These are phyloP conservation scores for Trinectes maculatus DNA, from an alignment of 2,113 vertebrate species.

Conservation along the genomic window DNA sequence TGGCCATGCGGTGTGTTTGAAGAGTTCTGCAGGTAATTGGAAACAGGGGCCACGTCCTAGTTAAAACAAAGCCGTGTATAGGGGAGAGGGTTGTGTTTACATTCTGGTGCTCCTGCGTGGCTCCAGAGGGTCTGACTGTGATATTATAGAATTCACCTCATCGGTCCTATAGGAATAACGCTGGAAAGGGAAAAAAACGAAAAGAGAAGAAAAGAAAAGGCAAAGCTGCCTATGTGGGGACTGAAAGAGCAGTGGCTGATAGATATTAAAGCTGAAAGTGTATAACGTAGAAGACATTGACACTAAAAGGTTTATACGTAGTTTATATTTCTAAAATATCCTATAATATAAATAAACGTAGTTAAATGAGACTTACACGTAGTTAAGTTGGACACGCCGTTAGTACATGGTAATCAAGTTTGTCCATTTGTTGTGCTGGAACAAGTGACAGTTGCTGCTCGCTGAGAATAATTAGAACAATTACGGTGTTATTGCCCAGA, in stretches of 20 bases:
- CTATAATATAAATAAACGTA: too few species aligned
- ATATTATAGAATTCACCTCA: slow-evolving; percentile 69
- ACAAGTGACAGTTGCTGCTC: slow-evolving; percentile 57
- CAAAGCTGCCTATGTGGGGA: slow-evolving; percentile 2
- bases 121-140: slow-evolving; percentile 74
- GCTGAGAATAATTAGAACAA: slow-evolving; percentile 67
- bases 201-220: neutral
- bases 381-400: slow-evolving; percentile 41
- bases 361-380: slow-evolving; percentile 27
- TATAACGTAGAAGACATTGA: neutral
- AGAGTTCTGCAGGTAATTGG: slow-evolving; percentile 66
- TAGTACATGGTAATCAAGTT: slow-evolving; percentile 47
- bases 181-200: neutral
- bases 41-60: slow-evolving; percentile 66
- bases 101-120: slow-evolving; percentile 64
- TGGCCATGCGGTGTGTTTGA: slow-evolving; percentile 42
- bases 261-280: slow-evolving; percentile 7
- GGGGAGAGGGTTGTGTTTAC: slow-evolving; percentile 72
- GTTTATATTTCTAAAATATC: too few species aligned
- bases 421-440: slow-evolving; percentile 52
- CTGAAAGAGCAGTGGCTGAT: slow-evolving; percentile 10
- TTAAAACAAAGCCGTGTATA: slow-evolving; percentile 69
- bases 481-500: slow-evolving; percentile 58
- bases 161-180: slow-evolving; percentile 43
- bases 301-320: neutral